Percentiles rank a stretch among this genome's conserved stretches.
Conservation (phyloP, 2,888 invertebrate genomes). For the Leptura quadrifasciata region DNA sequence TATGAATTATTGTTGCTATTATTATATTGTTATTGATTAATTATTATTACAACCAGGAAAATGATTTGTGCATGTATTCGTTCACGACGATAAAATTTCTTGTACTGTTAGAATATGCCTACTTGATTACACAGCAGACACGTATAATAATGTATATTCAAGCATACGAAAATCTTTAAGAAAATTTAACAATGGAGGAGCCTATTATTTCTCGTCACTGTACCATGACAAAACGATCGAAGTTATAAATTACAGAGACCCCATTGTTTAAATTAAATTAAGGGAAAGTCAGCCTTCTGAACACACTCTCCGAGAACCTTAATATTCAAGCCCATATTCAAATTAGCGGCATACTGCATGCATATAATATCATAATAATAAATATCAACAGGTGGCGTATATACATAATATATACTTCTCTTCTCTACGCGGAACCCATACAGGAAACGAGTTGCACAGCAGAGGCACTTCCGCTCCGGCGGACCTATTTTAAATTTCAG, state of each 20-base stretch:
- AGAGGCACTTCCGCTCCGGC: conserved; percentile 9
- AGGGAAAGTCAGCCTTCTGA: conserved; percentile 15
- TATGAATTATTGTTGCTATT: too few species aligned
- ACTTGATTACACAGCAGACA: too few species aligned
- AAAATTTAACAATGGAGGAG: background rate
- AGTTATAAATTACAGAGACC: background rate
- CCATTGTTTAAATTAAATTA: conserved; percentile 27
- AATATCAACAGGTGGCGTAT: conserved; percentile 41
- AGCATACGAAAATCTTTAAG: background rate
- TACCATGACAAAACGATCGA: background rate
- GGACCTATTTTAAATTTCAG: conserved; percentile 20
- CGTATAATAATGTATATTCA: background rate
- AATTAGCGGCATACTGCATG: conserved; percentile 1
- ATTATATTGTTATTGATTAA: too few species aligned
- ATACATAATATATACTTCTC: conserved; percentile 6
- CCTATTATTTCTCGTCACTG: background rate
- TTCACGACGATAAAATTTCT: too few species aligned
- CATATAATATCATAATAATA: conserved; percentile 26
- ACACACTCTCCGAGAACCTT: conserved; percentile 1
- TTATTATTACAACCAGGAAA: too few species aligned
- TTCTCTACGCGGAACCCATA: conserved; percentile 17
- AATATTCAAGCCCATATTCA: conserved; percentile 27
- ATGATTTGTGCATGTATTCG: too few species aligned
- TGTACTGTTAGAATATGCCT: too few species aligned
- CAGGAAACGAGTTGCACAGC: conserved; percentile 12